Evolutionary conservation across 2,113 vertebrate genomes (phyloP).

Genomic region (Periophthalmodon schlosseri): DNA sequence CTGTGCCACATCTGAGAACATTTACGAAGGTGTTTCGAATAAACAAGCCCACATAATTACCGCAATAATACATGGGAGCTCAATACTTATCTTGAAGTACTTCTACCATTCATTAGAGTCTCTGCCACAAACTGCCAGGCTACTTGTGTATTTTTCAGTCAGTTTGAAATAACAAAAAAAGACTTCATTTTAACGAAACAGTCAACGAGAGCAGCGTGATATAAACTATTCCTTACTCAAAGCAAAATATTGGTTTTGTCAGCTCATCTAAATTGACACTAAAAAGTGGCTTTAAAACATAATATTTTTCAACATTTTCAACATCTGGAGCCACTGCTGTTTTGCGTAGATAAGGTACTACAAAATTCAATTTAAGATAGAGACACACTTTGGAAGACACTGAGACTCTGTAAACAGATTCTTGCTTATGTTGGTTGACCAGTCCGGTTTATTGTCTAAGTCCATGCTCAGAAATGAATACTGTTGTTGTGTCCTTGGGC

Average conservation of each 20-base stretch:
- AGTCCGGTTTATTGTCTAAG: no score
- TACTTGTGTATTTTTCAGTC: neutral
- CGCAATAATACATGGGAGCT: slow-evolving; percentile 15
- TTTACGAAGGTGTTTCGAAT: slow-evolving; percentile 51
- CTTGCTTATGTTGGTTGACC: no score
- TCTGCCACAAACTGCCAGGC: neutral
- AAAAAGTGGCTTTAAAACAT: no score
- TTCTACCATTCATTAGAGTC: neutral
- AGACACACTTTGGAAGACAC: no score
- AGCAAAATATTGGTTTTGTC: no score
- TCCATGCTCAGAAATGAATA: no score
- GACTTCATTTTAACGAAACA: neutral
- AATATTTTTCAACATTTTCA: no score
- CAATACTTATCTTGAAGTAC: neutral
- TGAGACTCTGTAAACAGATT: no score
- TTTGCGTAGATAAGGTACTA: no score
- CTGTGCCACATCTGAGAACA: slow-evolving; percentile 37
- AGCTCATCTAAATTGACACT: no score
- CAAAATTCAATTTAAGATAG: no score
- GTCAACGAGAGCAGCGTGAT: neutral
- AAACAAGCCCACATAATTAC: slow-evolving; percentile 41
- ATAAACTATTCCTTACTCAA: neutral
- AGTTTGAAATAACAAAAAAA: neutral
- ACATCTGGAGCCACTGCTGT: neutral
- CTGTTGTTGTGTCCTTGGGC: no score